Percentiles rank a stretch among this genome's conserved stretches.
phyloP scores from a whole-genome alignment of 2,797 vertebrate species.

The Lithobates sylvaticus region DNA sequence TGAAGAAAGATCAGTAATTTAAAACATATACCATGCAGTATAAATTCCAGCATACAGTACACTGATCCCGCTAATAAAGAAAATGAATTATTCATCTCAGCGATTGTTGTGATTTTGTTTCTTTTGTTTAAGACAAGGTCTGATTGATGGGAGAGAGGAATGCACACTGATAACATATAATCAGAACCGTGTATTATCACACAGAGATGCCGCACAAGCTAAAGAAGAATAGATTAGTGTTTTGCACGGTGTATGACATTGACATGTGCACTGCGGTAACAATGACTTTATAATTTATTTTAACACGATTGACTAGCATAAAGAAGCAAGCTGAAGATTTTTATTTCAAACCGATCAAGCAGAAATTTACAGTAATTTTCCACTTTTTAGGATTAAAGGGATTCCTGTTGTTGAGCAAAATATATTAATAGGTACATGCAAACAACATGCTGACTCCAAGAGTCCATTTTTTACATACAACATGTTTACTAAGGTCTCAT shows the following conservation, averaged over 20 bases:
- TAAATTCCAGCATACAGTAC: not conserved
- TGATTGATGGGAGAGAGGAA: conserved; percentile 33
- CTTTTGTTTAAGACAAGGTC: conserved; percentile 10
- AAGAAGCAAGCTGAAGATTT: no score
- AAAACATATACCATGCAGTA: not conserved
- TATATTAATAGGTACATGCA: no score
- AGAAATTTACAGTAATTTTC: no score
- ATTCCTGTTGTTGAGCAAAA: no score
- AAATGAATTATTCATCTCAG: conserved; percentile 30
- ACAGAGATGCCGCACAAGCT: not conserved
- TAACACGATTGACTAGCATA: no score
- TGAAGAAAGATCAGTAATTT: not conserved
- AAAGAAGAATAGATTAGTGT: conserved; percentile 25
- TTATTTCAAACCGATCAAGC: no score
- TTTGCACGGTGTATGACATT: not conserved
- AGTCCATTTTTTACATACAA: no score
- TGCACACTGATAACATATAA: conserved; percentile 31
- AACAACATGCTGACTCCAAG: no score
- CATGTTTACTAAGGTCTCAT: no score
- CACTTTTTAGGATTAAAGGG: no score
- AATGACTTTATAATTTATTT: no score
- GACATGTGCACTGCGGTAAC: conserved; percentile 5
- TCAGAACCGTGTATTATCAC: conserved; percentile 25
- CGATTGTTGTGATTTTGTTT: conserved; percentile 19
- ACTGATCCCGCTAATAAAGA: not conserved